Conservation (phyloP, 2,797 vertebrate genomes). For the Oryzias sinensis region DNA sequence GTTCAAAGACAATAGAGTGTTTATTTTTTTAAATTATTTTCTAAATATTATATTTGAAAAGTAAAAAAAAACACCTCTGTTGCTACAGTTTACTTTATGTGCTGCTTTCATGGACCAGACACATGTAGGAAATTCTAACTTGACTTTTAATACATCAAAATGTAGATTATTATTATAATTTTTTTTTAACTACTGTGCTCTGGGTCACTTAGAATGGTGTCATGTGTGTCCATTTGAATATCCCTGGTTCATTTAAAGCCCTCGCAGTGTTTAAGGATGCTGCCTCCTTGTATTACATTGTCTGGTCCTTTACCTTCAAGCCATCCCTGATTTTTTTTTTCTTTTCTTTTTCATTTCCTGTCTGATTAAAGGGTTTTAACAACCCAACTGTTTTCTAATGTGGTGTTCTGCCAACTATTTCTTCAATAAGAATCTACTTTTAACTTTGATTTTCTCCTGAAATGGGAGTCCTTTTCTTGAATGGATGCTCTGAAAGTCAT, state of each 20-base stretch:
- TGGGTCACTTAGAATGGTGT: too few species aligned
- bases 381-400: slow-evolving; percentile 72
- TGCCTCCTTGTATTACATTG: slow-evolving; percentile 58
- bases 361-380: slow-evolving; percentile 72
- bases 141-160: too few species aligned
- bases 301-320: slow-evolving; percentile 64
- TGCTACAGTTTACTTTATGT: too few species aligned
- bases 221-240: too few species aligned
- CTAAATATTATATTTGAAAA: too few species aligned
- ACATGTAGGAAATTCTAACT: too few species aligned
- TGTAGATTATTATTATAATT: too few species aligned
- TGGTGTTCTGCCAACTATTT: slow-evolving; percentile 60
- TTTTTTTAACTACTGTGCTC: too few species aligned
- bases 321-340: slow-evolving; percentile 43
- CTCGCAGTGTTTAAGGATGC: slow-evolving; percentile 64
- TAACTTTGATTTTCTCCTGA: slow-evolving; percentile 75
- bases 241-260: slow-evolving; percentile 13
- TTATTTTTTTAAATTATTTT: too few species aligned
- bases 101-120: too few species aligned
- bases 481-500: slow-evolving; percentile 70
- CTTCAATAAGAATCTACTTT: slow-evolving; percentile 68
- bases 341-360: slow-evolving; percentile 64
- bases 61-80: too few species aligned
- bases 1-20: too few species aligned
- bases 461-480: slow-evolving; percentile 52